Evolutionary conservation across 1,140 invertebrate species (phyloP).

Genomic region (Gonioctena quinquepunctata): DNA sequence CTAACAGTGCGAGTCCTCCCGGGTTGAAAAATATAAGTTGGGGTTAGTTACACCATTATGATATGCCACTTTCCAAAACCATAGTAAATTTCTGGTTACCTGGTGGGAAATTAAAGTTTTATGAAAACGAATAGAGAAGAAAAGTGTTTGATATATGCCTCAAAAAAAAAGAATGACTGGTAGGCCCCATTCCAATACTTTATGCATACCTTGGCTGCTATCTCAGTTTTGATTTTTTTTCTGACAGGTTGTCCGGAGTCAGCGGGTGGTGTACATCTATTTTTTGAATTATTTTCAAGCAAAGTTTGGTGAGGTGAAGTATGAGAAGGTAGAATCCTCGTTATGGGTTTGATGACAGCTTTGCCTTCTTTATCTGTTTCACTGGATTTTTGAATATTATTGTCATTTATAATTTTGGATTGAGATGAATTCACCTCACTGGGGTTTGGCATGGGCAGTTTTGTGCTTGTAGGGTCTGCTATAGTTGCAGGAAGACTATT

Average conservation of each 20-base stretch:
- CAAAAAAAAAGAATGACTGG: too few relatives aligned
- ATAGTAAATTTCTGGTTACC: too few relatives aligned
- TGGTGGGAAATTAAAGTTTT: too few relatives aligned
- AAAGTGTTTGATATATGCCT: too few relatives aligned
- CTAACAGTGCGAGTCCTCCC: too few relatives aligned
- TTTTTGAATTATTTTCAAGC: neutral
- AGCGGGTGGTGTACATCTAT: neutral
- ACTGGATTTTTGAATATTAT: neutral
- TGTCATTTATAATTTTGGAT: too few relatives aligned
- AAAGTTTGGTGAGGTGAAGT: neutral
- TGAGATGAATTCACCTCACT: too few relatives aligned
- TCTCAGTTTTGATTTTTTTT: conserved; percentile 1
- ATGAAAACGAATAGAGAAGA: too few relatives aligned
- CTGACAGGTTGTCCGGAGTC: neutral
- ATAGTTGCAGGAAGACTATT: neutral
- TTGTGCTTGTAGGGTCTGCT: neutral
- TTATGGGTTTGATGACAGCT: neutral
- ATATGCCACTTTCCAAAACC: too few relatives aligned
- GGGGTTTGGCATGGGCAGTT: neutral
- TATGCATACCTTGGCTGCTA: neutral
- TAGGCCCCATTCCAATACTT: neutral
- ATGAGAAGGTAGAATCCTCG: neutral
- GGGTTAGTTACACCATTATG: too few relatives aligned
- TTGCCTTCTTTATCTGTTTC: neutral
- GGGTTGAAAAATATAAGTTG: too few relatives aligned